A percentile compares a stretch with the other conserved stretches of the same genome.
Conservation (phyloP, 2,113 vertebrate genomes). For the Notiomystis cincta region DNA sequence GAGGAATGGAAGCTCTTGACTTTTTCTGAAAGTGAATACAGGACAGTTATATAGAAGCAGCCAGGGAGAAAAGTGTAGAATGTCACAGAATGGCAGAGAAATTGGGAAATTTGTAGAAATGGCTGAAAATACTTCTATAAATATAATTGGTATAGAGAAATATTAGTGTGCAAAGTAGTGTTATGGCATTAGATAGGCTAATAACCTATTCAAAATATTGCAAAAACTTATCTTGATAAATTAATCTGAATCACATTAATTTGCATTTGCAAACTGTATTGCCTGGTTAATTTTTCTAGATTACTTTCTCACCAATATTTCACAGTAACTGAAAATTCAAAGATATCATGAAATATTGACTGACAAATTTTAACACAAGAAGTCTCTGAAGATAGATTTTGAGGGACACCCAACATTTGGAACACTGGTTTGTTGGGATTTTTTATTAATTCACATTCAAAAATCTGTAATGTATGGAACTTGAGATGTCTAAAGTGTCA, state of each 20-base stretch:
- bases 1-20: not conserved
- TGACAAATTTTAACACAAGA: not conserved
- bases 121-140: not conserved
- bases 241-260: not conserved
- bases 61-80: not conserved
- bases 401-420: not conserved
- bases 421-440: accelerated
- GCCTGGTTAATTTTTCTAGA: not conserved
- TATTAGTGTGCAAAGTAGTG: not conserved
- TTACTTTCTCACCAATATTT: not conserved
- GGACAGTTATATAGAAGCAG: not conserved
- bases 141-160: not conserved
- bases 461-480: not conserved
- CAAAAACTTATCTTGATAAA: not conserved
- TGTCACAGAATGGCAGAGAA: not conserved
- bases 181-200: not conserved
- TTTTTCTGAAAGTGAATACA: not conserved
- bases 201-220: not conserved
- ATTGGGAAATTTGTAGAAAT: not conserved
- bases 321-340: not conserved
- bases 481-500: not conserved
- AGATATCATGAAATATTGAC: not conserved
- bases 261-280: not conserved
- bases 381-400: not conserved
- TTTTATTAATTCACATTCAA: not conserved